Conservation (phyloP, 1,140 invertebrate species). For the Episyrphus balteatus region DNA sequence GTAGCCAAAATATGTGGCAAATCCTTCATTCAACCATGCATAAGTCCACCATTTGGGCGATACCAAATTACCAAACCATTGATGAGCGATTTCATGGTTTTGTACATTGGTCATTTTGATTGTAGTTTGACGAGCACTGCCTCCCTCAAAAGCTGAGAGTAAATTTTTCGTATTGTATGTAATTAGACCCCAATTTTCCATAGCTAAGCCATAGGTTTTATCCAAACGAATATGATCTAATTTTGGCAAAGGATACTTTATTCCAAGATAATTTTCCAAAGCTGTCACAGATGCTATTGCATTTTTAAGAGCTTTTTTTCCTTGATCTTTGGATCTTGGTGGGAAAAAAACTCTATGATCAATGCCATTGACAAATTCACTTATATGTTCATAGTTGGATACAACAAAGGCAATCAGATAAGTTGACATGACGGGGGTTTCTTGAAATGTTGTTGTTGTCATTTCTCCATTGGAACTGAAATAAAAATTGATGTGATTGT, state of each 20-base stretch:
- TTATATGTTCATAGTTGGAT: slow-evolving; percentile 45
- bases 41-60: slow-evolving; percentile 41
- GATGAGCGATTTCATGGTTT: slow-evolving; percentile 53
- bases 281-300: slow-evolving; percentile 42
- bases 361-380: slow-evolving; percentile 18
- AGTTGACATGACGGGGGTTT: slow-evolving; percentile 57
- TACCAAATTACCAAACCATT: slow-evolving; percentile 63
- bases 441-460: slow-evolving; percentile 36
- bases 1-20: slow-evolving; percentile 56
- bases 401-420: slow-evolving; percentile 66
- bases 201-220: slow-evolving; percentile 65
- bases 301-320: slow-evolving; percentile 43
- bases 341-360: slow-evolving; percentile 52
- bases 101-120: slow-evolving; percentile 28
- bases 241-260: slow-evolving; percentile 41
- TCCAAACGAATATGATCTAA: slow-evolving; percentile 63
- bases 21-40: slow-evolving; percentile 49
- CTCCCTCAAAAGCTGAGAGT: slow-evolving; percentile 1
- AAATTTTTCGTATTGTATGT: slow-evolving; percentile 45
- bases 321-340: slow-evolving; percentile 42
- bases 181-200: slow-evolving; percentile 80
- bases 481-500: background rate
- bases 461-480: slow-evolving; percentile 10
- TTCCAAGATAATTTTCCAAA: slow-evolving; percentile 41
- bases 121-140: slow-evolving; percentile 5